Percentiles rank a stretch among this genome's conserved stretches.
phyloP scores from a whole-genome alignment of 2,113 vertebrate genomes.

The Xenopus laevis region DNA sequence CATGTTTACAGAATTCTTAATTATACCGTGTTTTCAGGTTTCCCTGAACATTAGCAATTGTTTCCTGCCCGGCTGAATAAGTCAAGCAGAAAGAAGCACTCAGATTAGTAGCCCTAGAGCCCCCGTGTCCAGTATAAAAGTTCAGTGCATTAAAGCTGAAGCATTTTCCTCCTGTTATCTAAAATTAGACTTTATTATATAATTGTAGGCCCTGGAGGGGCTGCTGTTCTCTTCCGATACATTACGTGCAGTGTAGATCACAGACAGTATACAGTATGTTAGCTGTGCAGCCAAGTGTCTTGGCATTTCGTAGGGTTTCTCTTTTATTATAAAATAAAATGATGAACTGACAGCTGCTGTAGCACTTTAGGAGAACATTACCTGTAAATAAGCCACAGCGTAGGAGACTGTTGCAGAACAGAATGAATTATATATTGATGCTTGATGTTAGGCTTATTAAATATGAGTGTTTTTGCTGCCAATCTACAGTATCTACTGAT shows the following conservation, averaged over 20 bases:
- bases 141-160: conserved; percentile 12
- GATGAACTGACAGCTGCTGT: too few relatives aligned
- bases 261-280: background rate
- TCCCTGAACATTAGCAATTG: conserved; percentile 13
- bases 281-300: too few relatives aligned
- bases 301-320: too few relatives aligned
- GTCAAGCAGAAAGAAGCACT: conserved; percentile 30
- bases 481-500: too few relatives aligned
- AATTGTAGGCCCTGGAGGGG: conserved; percentile 21
- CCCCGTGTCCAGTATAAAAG: conserved; percentile 24
- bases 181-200: conserved; percentile 42
- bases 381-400: too few relatives aligned
- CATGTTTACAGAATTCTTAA: conserved; percentile 14
- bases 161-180: conserved; percentile 27
- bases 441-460: too few relatives aligned
- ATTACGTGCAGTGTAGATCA: background rate
- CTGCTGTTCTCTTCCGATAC: background rate
- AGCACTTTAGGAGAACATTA: too few relatives aligned
- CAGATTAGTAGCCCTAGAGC: conserved; percentile 37
- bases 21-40: conserved; percentile 7
- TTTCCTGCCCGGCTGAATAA: conserved; percentile 1
- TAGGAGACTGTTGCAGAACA: too few relatives aligned
- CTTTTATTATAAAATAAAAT: too few relatives aligned
- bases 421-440: too few relatives aligned
- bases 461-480: too few relatives aligned